phyloP scores from a whole-genome alignment of 2,797 vertebrate genomes.

The Coccyzus lansbergi region DNA sequence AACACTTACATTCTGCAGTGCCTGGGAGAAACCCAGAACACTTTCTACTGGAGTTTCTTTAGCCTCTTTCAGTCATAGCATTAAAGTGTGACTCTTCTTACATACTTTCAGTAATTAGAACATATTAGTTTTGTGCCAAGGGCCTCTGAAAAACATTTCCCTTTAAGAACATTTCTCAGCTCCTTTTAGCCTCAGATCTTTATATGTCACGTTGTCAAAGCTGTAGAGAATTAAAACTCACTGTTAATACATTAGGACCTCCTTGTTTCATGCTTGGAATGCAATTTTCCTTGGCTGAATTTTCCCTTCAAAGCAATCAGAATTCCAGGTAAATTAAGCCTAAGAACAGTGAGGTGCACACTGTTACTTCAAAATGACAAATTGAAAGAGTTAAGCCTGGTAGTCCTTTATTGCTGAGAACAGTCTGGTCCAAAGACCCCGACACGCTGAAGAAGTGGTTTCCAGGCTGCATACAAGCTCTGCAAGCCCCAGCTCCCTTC shows the following conservation, averaged over 20 bases:
- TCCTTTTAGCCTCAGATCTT: conserved; percentile 9
- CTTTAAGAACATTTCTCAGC: conserved; percentile 6
- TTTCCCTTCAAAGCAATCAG: background rate
- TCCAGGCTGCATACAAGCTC: background rate
- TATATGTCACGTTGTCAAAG: background rate
- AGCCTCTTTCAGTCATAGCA: background rate
- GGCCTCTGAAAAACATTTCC: background rate
- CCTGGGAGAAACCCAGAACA: background rate
- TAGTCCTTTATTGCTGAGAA: background rate
- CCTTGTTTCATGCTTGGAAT: background rate
- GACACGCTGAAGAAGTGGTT: background rate
- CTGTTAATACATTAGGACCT: background rate
- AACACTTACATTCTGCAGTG: background rate
- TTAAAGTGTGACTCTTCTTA: background rate
- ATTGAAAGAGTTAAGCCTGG: background rate
- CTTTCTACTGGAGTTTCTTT: background rate
- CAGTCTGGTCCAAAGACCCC: background rate
- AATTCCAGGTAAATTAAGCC: background rate
- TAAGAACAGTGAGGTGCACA: background rate
- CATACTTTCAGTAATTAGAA: conserved; percentile 24
- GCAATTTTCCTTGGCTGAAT: background rate
- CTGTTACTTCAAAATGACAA: conserved; percentile 7
- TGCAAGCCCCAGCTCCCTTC: background rate
- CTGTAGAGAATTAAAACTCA: background rate
- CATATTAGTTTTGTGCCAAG: background rate